Base-by-base conservation (phyloP, 2,888 invertebrate genomes). In the Melitaea athalia region DNA sequence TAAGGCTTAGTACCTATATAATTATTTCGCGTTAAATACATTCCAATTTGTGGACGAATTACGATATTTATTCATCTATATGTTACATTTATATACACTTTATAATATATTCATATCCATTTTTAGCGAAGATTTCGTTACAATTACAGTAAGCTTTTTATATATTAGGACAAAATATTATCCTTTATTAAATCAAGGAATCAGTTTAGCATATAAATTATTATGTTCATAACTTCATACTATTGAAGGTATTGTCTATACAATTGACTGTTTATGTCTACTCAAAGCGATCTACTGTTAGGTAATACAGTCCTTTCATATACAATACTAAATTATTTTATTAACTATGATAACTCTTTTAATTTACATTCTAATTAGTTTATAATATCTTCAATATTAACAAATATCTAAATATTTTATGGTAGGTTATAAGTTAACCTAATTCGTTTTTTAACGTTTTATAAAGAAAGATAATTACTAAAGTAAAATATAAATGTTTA, bases 11-110 rank as follows among this genome's bases (percentile, higher is more conserved):
- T 64, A n/a, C n/a, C n/a, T n/a, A 61, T 69, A 71, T 49, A 49
- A 49, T n/a, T 49, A 49, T 49, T 75, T 81, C 80, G 81, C 81
- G 70, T 75, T 85, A 84, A 81, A 82, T 85, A 85, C 83, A 85
- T 67, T 72, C 73, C 63, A 69, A 62, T 66, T 72, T 90, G 91
- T 91, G 91, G 91, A 91, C 91, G 91, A 85, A 85, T 85, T 83
- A 85, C 81, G 88, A 90, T 89, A 87, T 68, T 72, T 59, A 38
- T 64, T 79, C 82, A 69, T 68, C 74, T 70, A 68, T 65, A 68
- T 69, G 70, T 71, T 75, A 75, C 73, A 74, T 65, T 71, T 70
- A 64, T 68, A 74, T 75, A 69, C 72, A 72, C 68, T 69, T 67
- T 63, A 72, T 63, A 52, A 59, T 70, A 71, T 63, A 69, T 66